Evolutionary conservation across 2,113 vertebrate genomes (phyloP).

Genomic region (Seriola quinqueradiata): DNA sequence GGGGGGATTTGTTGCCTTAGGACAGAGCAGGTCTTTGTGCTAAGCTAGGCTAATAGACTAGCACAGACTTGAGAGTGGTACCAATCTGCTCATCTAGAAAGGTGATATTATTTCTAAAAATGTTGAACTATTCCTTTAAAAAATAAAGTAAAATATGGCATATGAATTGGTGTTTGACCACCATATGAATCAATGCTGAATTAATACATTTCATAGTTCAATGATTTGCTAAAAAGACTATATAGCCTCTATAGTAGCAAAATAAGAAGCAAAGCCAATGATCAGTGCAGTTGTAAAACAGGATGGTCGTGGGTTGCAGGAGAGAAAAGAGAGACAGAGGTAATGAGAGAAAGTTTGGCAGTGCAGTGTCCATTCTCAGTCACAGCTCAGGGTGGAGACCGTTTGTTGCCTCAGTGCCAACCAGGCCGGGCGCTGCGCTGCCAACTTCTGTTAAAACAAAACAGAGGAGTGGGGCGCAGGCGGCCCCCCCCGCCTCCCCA

Average conservation of each 20-base stretch:
- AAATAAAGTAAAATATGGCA: background rate
- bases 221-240: background rate
- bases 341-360: constrained; percentile 41
- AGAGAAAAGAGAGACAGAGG: constrained; percentile 7
- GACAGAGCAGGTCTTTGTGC: background rate
- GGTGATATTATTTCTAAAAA: background rate
- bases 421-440: constrained; percentile 33
- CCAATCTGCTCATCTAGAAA: background rate
- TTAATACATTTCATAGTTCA: background rate
- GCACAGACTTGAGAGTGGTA: background rate
- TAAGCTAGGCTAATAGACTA: background rate
- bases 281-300: background rate
- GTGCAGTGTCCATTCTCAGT: constrained; percentile 13
- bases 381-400: constrained; percentile 54
- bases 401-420: constrained; percentile 43
- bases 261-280: background rate
- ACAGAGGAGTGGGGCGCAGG: constrained; percentile 28
- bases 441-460: constrained; percentile 63
- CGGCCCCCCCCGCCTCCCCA: background rate
- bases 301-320: background rate
- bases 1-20: background rate
- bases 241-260: background rate
- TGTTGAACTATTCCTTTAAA: too few relatives aligned
- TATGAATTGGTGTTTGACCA: background rate
- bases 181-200: background rate